phyloP scores from a whole-genome alignment of 2,888 invertebrate species.

The Netelia melanura region DNA sequence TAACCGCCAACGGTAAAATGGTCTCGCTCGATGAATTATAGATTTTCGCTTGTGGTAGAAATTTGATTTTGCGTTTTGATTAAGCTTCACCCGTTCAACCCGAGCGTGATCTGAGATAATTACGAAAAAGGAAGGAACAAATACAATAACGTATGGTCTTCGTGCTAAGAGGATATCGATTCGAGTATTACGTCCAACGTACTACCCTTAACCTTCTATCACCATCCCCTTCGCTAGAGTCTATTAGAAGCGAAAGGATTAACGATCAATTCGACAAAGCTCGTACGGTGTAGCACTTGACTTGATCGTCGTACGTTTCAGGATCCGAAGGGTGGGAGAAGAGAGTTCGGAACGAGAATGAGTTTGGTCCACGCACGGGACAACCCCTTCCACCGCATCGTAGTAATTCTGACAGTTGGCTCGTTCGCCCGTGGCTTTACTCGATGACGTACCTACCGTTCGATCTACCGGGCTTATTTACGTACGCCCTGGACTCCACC shows the following conservation, averaged over 20 bases:
- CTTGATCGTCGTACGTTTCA: slow-evolving; percentile 9
- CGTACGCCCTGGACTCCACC: slow-evolving; percentile 56
- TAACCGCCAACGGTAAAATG: not conserved
- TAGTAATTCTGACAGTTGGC: slow-evolving; percentile 51
- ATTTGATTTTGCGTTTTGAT: too few species aligned
- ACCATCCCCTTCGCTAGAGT: not conserved
- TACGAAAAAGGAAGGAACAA: too few species aligned
- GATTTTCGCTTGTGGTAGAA: too few species aligned
- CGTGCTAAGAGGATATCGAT: not conserved
- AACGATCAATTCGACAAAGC: slow-evolving; percentile 50
- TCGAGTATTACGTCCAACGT: too few species aligned
- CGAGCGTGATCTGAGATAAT: too few species aligned
- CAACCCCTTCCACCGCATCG: slow-evolving; percentile 32
- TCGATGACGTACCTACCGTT: slow-evolving; percentile 58
- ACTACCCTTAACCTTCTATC: too few species aligned
- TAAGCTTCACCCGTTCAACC: too few species aligned
- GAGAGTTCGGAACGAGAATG: slow-evolving; percentile 17
- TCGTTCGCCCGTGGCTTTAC: slow-evolving; percentile 49
- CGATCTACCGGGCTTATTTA: slow-evolving; percentile 65
- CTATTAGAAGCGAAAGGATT: slow-evolving; percentile 40
- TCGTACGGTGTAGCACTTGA: slow-evolving; percentile 9
- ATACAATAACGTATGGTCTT: too few species aligned
- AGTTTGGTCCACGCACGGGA: slow-evolving; percentile 22
- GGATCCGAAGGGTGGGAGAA: slow-evolving; percentile 2
- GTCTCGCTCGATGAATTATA: not conserved